Conservation (phyloP, 2,888 invertebrate genomes). For the Saturnia japonica region DNA sequence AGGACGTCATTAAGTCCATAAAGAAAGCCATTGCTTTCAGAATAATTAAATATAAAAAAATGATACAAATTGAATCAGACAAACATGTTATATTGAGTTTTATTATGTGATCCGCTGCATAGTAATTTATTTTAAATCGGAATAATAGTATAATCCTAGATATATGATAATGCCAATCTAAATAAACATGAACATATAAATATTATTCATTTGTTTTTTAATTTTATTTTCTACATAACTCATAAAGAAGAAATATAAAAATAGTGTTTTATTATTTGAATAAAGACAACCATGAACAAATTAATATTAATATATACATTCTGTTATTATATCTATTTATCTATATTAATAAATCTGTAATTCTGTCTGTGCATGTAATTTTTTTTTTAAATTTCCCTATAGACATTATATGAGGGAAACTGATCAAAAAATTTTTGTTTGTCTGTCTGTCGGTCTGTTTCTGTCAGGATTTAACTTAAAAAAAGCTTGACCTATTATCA, state of each 20-base stretch:
- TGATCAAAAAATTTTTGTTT: no score
- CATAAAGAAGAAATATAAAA: not conserved
- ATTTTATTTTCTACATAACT: not conserved
- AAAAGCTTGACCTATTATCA: no score
- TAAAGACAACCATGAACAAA: not conserved
- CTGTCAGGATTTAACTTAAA: no score
- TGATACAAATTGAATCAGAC: not conserved
- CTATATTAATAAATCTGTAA: no score
- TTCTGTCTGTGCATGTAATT: no score
- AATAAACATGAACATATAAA: not conserved
- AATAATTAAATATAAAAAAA: not conserved
- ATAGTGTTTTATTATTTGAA: not conserved
- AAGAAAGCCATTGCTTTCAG: no score
- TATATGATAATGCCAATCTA: not conserved
- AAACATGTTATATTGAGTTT: not conserved
- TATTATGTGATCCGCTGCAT: not conserved
- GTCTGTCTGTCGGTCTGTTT: no score
- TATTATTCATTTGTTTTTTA: not conserved
- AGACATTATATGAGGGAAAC: no score
- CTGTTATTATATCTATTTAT: no score
- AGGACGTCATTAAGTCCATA: no score
- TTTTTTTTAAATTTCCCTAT: no score
- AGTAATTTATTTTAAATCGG: not conserved
- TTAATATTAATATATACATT: not conserved
- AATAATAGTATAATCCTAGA: constrained; percentile 2